A percentile compares a stretch with the other conserved stretches of the same genome.
These are phyloP conservation scores for Drosophila funebris DNA, from an alignment of 1,140 invertebrate species.

Conservation along the genomic window DNA sequence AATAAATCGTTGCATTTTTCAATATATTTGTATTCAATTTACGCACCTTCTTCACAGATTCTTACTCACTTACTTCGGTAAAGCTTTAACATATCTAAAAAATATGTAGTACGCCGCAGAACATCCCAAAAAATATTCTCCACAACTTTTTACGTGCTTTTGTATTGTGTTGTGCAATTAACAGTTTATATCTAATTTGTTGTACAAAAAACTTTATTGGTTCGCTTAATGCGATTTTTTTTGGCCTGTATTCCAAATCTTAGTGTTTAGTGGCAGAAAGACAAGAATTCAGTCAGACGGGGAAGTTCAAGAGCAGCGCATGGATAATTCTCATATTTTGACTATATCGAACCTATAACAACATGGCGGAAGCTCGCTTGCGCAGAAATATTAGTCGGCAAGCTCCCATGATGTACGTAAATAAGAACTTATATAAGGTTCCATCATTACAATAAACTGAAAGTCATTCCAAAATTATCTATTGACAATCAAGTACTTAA, in stretches of 20 bases:
- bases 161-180: constrained; percentile 61
- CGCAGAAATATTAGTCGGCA: constrained; percentile 75
- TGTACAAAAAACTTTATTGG: constrained; percentile 63
- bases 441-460: constrained; percentile 11
- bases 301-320: constrained; percentile 41
- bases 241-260: constrained; percentile 39
- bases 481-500: constrained; percentile 26
- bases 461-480: constrained; percentile 34
- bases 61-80: no score
- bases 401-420: constrained; percentile 72
- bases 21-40: background rate
- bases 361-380: constrained; percentile 74
- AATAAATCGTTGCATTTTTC: background rate
- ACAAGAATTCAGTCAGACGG: constrained; percentile 47
- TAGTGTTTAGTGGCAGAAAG: constrained; percentile 11
- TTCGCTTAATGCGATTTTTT: constrained; percentile 39
- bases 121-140: constrained; percentile 31
- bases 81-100: background rate
- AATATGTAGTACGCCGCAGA: background rate
- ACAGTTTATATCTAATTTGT: constrained; percentile 62
- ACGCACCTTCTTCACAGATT: no score
- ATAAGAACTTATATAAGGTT: background rate
- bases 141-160: constrained; percentile 39
- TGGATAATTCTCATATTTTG: constrained; percentile 31
- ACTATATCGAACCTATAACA: background rate